Base-by-base conservation (phyloP, 37 sponge, comb jelly and placozoan species). In the Cladorhizidae sp. region DNA sequence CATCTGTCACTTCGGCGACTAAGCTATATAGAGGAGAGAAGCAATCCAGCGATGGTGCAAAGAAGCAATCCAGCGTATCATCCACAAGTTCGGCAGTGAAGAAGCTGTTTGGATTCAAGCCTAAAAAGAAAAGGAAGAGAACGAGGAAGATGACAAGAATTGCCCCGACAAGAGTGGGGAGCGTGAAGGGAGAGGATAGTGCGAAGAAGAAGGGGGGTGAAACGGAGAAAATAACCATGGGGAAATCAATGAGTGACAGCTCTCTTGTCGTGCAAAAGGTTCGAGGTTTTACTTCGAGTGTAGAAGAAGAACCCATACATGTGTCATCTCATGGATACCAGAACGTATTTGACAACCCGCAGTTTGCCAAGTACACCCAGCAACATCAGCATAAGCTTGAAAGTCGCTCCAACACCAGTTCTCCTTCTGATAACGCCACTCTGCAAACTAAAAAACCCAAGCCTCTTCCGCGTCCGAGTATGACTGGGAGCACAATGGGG, bases 291-390 rank as follows among this genome's bases (percentile, higher is more conserved):
- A 32, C 26, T 65, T 31, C 67, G 32, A 33, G 67, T 1, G 31
- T 14, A 65, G 67, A 65, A 35, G 49, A 45, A 12, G 49, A 45
- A 45, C 49, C 72, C n/a, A 71, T 43, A 1, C 14, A 11, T 71
- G 3, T 23, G 23, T 49, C 45, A 40, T 41, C 45, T 23, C 49
- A 36, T 41, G 72, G 49, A 20, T 65, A 64, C 54, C 67, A 78
- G 43, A 64, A 78, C 49, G 79, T 78, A 3, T 78, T 78, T 31
- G 79, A 78, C 28, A 67, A 78, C 40, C 56, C 54, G 1, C 12
- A 29, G 22, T 76, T 76, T 37, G 62, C 77, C 40, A 18, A 35
- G 21, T 76, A 33, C 57, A 35, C 56, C 42, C 28, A 76, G 37
- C 32, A 20, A 35, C n/a, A 25, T 41, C 28, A 23, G 28, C 68